Conservation (phyloP, 2,113 vertebrate species). For the Pelvicachromis taeniatus region DNA sequence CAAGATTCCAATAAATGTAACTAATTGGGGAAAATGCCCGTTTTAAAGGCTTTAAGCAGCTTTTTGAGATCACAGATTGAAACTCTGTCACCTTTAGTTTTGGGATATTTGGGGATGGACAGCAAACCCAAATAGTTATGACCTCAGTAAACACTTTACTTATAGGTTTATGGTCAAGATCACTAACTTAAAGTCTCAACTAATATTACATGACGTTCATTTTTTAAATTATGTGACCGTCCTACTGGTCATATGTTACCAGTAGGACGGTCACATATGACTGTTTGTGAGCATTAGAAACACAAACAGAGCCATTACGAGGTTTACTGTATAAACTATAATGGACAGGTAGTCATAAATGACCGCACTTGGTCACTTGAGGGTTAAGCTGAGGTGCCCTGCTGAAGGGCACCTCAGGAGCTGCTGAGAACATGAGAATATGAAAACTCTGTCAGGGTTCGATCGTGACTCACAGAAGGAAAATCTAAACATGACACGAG, state of each 20-base stretch:
- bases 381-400: background rate
- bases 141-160: background rate
- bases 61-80: background rate
- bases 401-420: background rate
- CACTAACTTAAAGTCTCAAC: background rate
- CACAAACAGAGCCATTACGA: background rate
- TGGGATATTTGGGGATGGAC: too few species aligned
- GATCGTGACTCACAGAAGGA: background rate
- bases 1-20: background rate
- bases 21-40: fast-evolving
- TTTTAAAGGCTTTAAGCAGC: background rate
- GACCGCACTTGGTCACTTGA: background rate
- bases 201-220: background rate
- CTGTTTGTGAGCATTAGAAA: fast-evolving
- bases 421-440: background rate
- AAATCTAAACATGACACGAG: background rate
- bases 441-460: background rate
- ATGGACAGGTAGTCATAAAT: fast-evolving
- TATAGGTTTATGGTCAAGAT: background rate
- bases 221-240: background rate
- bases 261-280: too few species aligned
- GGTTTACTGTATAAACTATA: fast-evolving
- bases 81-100: too few species aligned
- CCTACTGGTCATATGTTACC: too few species aligned
- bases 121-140: too few species aligned